Base-by-base conservation (phyloP, 2,888 invertebrate genomes). In the Andrena trimmerana region DNA sequence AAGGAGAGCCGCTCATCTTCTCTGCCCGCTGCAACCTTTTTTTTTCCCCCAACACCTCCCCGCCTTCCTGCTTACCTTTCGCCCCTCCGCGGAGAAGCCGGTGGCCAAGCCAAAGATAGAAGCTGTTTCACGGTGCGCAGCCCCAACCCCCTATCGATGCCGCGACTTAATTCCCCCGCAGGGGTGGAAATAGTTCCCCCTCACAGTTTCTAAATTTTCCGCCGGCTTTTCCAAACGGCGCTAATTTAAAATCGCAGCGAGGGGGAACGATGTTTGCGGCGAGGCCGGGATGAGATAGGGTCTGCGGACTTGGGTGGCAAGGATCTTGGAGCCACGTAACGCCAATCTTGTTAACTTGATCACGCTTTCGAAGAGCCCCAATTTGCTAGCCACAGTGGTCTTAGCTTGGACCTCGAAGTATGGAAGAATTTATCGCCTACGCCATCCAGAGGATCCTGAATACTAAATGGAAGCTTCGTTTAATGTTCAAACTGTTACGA, bases 101-200 rank as follows among this genome's bases (percentile, higher is more conserved):
- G 62, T 67, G 71, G 66, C 59, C 59, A 27, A 57, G 79, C 83
- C 83, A 84, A 83, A 84, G 84, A 84, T 84, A 84, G 83, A 78
- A 62, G n/a, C 78, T 33, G 82, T 54, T 71, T 48, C 78, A 73
- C 81, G 69, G 69, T 66, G n/a, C 62, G 29, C 62, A 48, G 42
- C 42, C 20, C 3, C 50, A 59, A 10, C 73, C 59, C 52, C 20
- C 24, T 27, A 24, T 33, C 54, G 48, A 71, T 63, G 48, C 60
- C 29, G 62, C 54, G 62, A 77, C 66, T 72, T 71, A 76, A 67
- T 72, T 36, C 65, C 70, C 66, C 33, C 50, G 20, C 27, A 57
- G 10, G 8, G 24, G 8, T 57, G 42, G 72, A 66, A 77, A 72
- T 66, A 57, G 59, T 66, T 72, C 20, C 36, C 48, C 10, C 54